Conservation (phyloP, 2,113 vertebrate species). For the Chlorocebus sabaeus region DNA sequence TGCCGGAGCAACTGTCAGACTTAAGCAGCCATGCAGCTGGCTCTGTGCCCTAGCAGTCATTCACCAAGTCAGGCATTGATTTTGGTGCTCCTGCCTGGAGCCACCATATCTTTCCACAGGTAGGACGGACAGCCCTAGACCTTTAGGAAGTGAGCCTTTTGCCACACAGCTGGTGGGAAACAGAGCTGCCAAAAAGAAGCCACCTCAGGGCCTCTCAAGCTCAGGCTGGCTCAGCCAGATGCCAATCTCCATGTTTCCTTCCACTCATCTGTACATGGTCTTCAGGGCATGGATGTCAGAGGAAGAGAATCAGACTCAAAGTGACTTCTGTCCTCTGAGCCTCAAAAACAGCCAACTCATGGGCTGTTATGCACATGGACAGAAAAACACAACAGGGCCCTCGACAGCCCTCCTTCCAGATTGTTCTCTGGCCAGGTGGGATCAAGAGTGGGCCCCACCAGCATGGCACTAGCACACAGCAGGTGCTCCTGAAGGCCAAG, state of each 20-base stretch:
- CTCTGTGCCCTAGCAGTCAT: neutral
- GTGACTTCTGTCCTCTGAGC: neutral
- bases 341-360: neutral
- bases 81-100: no score
- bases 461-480: neutral
- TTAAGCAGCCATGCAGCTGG: neutral
- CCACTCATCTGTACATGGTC: neutral
- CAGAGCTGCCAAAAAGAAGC: no score
- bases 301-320: neutral
- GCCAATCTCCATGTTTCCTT: neutral
- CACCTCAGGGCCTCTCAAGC: no score
- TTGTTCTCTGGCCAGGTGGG: neutral
- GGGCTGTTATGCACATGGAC: neutral
- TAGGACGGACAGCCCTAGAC: no score
- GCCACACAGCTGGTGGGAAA: no score
- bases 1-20: neutral
- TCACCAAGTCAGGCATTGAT: neutral
- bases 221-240: neutral
- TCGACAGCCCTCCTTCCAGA: neutral
- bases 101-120: no score
- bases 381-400: fast-evolving
- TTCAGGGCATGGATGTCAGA: neutral
- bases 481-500: neutral
- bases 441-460: fast-evolving
- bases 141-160: no score